Evolutionary conservation across 1,140 invertebrate genomes (phyloP).

Genomic region (Orchestia grillus): DNA sequence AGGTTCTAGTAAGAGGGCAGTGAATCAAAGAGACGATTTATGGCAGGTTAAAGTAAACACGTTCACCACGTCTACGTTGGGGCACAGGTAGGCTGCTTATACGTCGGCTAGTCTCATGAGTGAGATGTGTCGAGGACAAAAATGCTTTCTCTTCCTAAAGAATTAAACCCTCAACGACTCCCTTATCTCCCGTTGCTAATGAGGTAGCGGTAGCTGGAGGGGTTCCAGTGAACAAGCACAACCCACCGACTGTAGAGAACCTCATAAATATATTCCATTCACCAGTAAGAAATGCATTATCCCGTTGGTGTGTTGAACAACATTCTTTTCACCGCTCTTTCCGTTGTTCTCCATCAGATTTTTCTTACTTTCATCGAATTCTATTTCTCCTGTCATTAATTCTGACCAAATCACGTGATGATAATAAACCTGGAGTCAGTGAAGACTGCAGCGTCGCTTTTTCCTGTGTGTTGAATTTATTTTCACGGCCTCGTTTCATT

Average conservation of each 20-base stretch:
- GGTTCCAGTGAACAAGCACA: neutral
- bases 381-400: neutral
- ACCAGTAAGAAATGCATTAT: neutral
- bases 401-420: neutral
- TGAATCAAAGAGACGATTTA: no score
- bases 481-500: neutral
- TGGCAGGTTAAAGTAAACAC: no score
- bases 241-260: neutral
- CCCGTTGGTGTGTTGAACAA: neutral
- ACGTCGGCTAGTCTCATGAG: neutral
- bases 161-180: neutral
- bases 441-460: neutral
- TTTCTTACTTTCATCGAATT: neutral
- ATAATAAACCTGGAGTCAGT: neutral
- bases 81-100: neutral
- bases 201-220: neutral
- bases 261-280: neutral
- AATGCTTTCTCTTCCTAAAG: neutral
- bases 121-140: no score
- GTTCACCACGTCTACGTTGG: neutral
- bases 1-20: no score
- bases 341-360: neutral
- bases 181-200: neutral
- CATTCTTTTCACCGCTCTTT: neutral
- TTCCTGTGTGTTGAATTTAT: neutral